Base-by-base conservation (phyloP, 1,140 invertebrate genomes). In the Babylonia areolata region DNA sequence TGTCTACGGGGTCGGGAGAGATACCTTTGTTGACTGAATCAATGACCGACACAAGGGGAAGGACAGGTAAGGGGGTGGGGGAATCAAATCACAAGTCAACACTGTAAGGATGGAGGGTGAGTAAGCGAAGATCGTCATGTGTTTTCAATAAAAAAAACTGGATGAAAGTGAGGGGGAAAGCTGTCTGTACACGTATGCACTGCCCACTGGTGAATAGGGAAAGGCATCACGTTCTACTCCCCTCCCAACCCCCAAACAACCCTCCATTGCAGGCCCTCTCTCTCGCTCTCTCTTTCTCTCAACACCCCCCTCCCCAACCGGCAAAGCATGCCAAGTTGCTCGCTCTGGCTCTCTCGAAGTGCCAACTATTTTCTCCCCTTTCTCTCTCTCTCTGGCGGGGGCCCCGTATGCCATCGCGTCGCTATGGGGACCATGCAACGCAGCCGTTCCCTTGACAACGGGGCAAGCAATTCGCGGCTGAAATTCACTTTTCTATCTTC, bases 401-500 rank as follows among this genome's bases (percentile, higher is more conserved):
- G 23, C 58, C 78, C 40, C 23, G 33, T n/a, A 33, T 11, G 78
- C n/a, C 78, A 51, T 80, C 42, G 40, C 78, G 78, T 80, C 78
- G 78, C 78, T 80, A 80, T 80, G 78, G 78, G 39, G 78, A 80
- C 78, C 42, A 31, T 54, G 46, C 42, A n/a, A 46, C 78, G 78
- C 42, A 80, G 78, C 31, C 78, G 78, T 80, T 80, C n/a, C 46
- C 78, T 12, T 39, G 78, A 35, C 46, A 54, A 80, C 78, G 46
- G 78, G 78, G 78, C 78, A 80, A 58, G 42, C 78, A 80, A 51
- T 15, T 54, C 78, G 46, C 78, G 40, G 46, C 15, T 33, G 33
- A 79, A 79, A 79, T 79, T 79, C 77, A 79, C 39, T 79, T 79
- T 79, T 79, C 77, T 46, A 40, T 79, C 28, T 79, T 37, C 42